Evolutionary conservation across 2,113 vertebrate genomes (phyloP), one percentile per base, ranked within the genome.

Genomic region (Tragelaphus buxtoni): DNA sequence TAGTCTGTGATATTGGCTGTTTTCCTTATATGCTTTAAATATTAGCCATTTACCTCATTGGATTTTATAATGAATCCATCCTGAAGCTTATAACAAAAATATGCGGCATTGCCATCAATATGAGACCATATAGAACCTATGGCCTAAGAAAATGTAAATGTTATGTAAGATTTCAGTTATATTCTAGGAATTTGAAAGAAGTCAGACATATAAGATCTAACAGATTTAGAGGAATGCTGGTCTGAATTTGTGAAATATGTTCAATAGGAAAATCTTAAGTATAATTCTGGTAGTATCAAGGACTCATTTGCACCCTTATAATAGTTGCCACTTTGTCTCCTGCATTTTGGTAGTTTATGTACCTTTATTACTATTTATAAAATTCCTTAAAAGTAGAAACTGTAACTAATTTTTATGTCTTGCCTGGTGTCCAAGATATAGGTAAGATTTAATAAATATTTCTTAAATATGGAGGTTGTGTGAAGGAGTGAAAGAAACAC

Each of bases 301-400:
- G 17, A 58, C 9, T 83, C 63, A 87, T 49, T 63, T 93, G 8
- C 47, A 77, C 26, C 3, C 11, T 81, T 94, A 56, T 94, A 11
- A 89, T 90, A 89, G 81, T 76, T 92, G 26, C 22, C 22, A 56
- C 17, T 45, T 84, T 88, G 24, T 79, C 5, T 89, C 35, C 58
- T 82, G 4, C 10, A 61, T 91, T 90, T 58, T 84, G 39, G 12
- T 28, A 42, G 53, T 90, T 72, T 79, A 39, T 92, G 2, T 72
- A 51, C 49, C 45, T 87, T 93, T 95, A 51, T 77, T 91, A 84
- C 28, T 72, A 22, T 80, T 91, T 63, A 88, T 84, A 80, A 95
- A 88, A 2, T 79, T 90, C 6, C 11, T 92, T 82, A 47, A 82
- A 90, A 90, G 3, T 60, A 72, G 16, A 53, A 94, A 53, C n/a